These are phyloP conservation scores for Isurus oxyrinchus DNA, from an alignment of 2,113 vertebrate species.

Conservation along the genomic window DNA sequence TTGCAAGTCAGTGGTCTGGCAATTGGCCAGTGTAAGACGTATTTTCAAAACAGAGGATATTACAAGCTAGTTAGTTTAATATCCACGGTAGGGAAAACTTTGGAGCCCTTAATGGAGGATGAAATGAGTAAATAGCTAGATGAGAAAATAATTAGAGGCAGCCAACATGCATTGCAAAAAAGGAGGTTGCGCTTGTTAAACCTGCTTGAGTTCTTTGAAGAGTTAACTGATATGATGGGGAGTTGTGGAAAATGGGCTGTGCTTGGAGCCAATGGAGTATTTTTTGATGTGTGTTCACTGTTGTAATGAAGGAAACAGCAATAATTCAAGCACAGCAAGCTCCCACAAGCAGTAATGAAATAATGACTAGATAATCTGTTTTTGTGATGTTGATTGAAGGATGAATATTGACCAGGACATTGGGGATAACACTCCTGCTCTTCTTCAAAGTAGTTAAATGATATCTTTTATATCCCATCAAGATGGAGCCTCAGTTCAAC, in stretches of 20 bases:
- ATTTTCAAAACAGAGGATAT: neutral
- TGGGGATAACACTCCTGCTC: neutral
- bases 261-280: neutral
- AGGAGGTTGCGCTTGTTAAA: neutral
- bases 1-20: neutral
- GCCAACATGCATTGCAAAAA: neutral
- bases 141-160: neutral
- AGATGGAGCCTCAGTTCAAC: neutral
- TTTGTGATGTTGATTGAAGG: neutral
- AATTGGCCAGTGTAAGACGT: neutral
- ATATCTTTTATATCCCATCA: neutral
- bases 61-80: neutral
- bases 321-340: neutral
- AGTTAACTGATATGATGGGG: no score
- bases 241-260: no score
- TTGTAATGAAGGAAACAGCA: neutral
- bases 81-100: neutral
- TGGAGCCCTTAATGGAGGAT: neutral
- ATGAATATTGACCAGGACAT: neutral
- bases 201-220: neutral
- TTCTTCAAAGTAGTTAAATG: neutral
- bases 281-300: neutral
- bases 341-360: neutral
- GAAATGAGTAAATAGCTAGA: neutral
- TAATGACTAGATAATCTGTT: neutral